Evolutionary conservation across 1,140 invertebrate species (phyloP).

Genomic region (Propsilocerus akamusi): DNA sequence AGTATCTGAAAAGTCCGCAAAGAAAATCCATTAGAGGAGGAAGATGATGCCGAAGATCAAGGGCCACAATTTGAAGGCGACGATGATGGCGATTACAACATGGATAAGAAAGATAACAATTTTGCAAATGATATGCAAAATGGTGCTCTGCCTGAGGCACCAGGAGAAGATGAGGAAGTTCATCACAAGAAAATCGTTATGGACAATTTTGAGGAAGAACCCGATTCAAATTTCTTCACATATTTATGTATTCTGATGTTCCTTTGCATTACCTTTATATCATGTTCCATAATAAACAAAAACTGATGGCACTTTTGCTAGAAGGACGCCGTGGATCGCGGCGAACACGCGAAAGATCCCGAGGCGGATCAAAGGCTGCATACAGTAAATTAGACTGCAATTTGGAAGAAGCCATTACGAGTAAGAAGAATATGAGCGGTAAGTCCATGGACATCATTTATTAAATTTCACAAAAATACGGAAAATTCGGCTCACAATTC

Average conservation of each 20-base stretch:
- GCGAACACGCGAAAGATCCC: slow-evolving; percentile 24
- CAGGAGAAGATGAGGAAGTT: too few relatives aligned
- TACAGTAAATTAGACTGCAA: slow-evolving; percentile 40
- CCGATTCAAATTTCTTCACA: slow-evolving; percentile 38
- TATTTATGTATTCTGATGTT: slow-evolving; percentile 40
- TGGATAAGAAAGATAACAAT: too few relatives aligned
- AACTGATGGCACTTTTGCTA: slow-evolving; percentile 36
- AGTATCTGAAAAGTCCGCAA: too few relatives aligned
- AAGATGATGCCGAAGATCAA: background rate
- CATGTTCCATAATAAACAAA: slow-evolving; percentile 47
- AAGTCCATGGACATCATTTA: slow-evolving; percentile 25
- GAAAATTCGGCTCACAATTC: too few relatives aligned
- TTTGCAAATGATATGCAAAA: too few relatives aligned
- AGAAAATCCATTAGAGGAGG: background rate
- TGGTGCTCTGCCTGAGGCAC: too few relatives aligned
- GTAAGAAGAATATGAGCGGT: slow-evolving; percentile 27
- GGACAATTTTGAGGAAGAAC: slow-evolving; percentile 12
- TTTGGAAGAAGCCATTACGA: slow-evolving; percentile 39
- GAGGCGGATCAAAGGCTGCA: slow-evolving; percentile 22
- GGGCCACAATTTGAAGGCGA: too few relatives aligned
- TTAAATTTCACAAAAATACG: slow-evolving; percentile 13
- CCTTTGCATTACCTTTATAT: slow-evolving; percentile 36
- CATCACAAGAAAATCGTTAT: too few relatives aligned
- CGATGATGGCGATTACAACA: too few relatives aligned
- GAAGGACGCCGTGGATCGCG: slow-evolving; percentile 32